Conservation (phyloP, 1,140 invertebrate genomes). For the Cryptotermes secundus region DNA sequence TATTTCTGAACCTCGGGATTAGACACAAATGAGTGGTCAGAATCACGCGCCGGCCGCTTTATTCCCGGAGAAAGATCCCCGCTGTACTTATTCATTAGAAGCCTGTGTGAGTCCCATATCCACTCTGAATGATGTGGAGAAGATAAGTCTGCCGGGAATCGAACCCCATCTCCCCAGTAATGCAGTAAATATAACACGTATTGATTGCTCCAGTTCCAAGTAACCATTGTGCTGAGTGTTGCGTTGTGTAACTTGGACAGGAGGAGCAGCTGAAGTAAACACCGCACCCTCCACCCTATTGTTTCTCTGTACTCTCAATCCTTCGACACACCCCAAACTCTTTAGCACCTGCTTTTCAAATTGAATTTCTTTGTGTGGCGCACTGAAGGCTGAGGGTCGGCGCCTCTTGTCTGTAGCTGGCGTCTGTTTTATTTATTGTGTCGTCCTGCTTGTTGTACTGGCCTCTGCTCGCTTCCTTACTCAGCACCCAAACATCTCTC, state of each 20-base stretch:
- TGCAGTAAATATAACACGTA: too few relatives aligned
- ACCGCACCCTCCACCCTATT: neutral
- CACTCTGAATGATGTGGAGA: too few relatives aligned
- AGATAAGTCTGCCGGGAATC: too few relatives aligned
- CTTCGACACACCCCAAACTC: neutral
- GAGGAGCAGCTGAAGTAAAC: neutral
- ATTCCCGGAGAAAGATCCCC: too few relatives aligned
- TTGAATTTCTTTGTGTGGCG: neutral
- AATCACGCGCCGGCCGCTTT: too few relatives aligned
- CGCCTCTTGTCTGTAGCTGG: neutral
- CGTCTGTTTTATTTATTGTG: slow-evolving; percentile 10
- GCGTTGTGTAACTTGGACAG: neutral
- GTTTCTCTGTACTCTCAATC: neutral
- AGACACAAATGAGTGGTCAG: too few relatives aligned
- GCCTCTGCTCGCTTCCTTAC: neutral
- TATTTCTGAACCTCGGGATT: too few relatives aligned
- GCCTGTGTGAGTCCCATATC: too few relatives aligned
- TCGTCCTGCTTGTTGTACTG: neutral
- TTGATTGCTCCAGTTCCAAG: neutral
- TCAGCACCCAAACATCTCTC: neutral
- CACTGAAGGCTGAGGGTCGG: neutral
- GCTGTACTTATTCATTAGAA: too few relatives aligned
- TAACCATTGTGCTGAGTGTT: neutral
- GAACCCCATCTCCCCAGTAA: too few relatives aligned
- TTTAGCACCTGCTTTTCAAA: slow-evolving; percentile 10